Conservation (phyloP, 2,797 vertebrate species). For the Rhinoraja longicauda region DNA sequence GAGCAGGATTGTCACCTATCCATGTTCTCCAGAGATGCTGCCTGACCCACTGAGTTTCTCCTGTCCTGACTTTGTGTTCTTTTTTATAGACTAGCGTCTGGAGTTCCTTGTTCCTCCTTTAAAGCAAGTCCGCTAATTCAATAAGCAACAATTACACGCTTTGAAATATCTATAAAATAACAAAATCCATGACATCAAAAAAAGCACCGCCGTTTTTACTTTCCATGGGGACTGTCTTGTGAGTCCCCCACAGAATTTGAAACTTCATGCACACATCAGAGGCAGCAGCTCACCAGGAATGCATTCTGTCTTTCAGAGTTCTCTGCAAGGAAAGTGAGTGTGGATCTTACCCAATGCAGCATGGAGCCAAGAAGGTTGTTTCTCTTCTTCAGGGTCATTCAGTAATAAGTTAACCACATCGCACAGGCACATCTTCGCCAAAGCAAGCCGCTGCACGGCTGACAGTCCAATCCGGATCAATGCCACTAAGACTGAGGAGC, state of each 20-base stretch:
- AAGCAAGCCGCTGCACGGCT: not conserved
- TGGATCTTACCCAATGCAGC: not conserved
- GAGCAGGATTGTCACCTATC: no score
- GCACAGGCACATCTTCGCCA: not conserved
- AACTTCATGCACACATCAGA: not conserved
- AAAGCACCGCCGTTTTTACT: not conserved
- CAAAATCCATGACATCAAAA: not conserved
- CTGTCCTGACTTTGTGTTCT: no score
- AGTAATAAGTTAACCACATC: not conserved
- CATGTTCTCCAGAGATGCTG: no score
- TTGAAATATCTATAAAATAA: not conserved
- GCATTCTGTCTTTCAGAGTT: not conserved
- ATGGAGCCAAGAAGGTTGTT: not conserved
- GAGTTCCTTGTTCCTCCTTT: not conserved
- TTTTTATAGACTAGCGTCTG: no score
- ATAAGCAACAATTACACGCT: not conserved
- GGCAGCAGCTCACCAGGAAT: not conserved
- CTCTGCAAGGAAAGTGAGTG: not conserved
- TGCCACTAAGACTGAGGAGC: not conserved
- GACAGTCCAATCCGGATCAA: not conserved
- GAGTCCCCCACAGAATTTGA: not conserved
- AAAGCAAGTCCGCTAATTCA: not conserved
- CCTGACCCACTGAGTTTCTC: no score
- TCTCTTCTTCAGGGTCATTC: not conserved
- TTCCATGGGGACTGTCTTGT: not conserved